phyloP scores from a whole-genome alignment of 2,888 invertebrate species.

The Deroplatys truncata region DNA sequence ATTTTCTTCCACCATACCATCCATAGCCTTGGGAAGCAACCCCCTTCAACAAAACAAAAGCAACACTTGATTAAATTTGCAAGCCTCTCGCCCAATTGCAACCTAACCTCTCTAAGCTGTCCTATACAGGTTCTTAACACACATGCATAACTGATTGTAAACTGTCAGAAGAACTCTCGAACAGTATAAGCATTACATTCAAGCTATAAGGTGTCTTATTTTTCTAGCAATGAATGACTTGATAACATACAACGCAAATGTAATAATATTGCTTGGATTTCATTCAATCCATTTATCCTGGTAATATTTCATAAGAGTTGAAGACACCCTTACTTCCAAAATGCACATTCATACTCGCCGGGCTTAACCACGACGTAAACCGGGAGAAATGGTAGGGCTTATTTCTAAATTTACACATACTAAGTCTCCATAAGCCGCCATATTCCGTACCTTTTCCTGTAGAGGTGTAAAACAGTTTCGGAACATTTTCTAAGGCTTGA shows the following conservation, averaged over 20 bases:
- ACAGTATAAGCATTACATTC: too few species aligned
- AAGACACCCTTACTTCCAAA: not conserved
- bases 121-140: not conserved
- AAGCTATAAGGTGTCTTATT: too few species aligned
- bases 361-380: slow-evolving; percentile 13
- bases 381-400: slow-evolving; percentile 24
- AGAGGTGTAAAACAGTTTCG: slow-evolving; percentile 41
- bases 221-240: too few species aligned
- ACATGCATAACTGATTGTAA: not conserved
- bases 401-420: slow-evolving; percentile 43
- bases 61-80: slow-evolving; percentile 47
- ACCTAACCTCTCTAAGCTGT: not conserved
- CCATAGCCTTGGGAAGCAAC: slow-evolving; percentile 53
- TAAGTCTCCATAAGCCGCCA: slow-evolving; percentile 45
- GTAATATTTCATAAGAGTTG: too few species aligned
- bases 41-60: slow-evolving; percentile 54
- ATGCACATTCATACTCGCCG: slow-evolving; percentile 33
- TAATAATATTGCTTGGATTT: too few species aligned
- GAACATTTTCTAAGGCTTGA: slow-evolving; percentile 38
- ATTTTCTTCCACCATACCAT: slow-evolving; percentile 87
- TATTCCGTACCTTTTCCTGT: slow-evolving; percentile 47
- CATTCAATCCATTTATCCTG: too few species aligned
- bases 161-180: too few species aligned
- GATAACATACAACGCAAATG: too few species aligned
- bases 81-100: not conserved